phyloP scores from a whole-genome alignment of 2,888 invertebrate genomes.

The Xestobium rufovillosum region DNA sequence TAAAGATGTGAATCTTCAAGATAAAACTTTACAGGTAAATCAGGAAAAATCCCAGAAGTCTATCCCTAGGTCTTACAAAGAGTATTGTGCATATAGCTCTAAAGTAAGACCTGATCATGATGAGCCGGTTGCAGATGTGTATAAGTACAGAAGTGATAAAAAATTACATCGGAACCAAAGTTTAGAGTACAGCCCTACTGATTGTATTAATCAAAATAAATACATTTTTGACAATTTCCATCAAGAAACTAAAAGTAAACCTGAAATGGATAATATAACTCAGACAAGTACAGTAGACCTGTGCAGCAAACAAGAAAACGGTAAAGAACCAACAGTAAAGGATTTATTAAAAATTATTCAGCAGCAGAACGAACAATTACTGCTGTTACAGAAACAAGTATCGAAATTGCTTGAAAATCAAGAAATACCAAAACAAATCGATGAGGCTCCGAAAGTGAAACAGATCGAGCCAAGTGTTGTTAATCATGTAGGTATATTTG shows the following conservation, averaged over 20 bases:
- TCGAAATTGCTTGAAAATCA: slow-evolving; percentile 46
- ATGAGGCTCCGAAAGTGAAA: slow-evolving; percentile 32
- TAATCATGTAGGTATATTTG: slow-evolving; percentile 22
- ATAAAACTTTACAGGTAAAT: background rate
- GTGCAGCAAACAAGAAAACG: slow-evolving; percentile 5
- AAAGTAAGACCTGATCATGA: background rate
- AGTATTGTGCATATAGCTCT: background rate
- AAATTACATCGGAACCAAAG: background rate
- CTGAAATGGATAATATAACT: slow-evolving; percentile 21
- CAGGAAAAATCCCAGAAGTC: background rate
- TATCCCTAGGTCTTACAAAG: background rate
- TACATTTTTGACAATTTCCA: background rate
- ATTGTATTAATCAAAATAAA: background rate
- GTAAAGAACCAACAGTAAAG: slow-evolving; percentile 49
- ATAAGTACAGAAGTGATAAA: no score
- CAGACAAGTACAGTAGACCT: slow-evolving; percentile 15
- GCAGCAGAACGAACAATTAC: slow-evolving; percentile 59
- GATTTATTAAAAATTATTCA: slow-evolving; percentile 59
- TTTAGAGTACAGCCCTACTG: background rate
- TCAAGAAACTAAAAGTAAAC: slow-evolving; percentile 4
- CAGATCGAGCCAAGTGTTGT: slow-evolving; percentile 32
- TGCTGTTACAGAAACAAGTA: slow-evolving; percentile 56
- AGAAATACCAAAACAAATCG: slow-evolving; percentile 28
- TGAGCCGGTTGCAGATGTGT: no score
- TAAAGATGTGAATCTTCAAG: background rate